Percentiles rank a stretch among this genome's conserved stretches.
Conservation (phyloP, 2,888 invertebrate species). For the Hedychridium roseum region DNA sequence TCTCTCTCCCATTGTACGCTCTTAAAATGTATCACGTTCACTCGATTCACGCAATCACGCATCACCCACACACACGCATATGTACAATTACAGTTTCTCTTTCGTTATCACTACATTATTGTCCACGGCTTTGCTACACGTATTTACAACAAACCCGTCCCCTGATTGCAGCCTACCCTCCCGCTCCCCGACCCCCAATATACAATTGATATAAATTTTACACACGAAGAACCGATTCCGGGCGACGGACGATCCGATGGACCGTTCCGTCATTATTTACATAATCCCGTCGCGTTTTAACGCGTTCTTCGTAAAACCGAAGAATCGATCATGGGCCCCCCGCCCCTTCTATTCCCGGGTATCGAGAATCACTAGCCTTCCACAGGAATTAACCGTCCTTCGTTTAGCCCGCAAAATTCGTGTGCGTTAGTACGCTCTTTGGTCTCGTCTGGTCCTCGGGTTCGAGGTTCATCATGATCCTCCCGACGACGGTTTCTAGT, state of each 20-base stretch:
- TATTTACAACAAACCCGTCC: too few relatives aligned
- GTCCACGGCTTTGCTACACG: conserved; percentile 50
- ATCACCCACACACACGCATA: neutral
- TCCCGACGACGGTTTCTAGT: conserved; percentile 36
- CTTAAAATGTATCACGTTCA: conserved; percentile 23
- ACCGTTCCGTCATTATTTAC: neutral
- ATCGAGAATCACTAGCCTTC: conserved; percentile 55
- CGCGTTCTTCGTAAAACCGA: conserved; percentile 47
- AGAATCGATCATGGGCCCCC: too few relatives aligned
- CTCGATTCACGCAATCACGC: conserved; percentile 17
- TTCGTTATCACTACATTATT: conserved; percentile 48
- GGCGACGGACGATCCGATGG: neutral
- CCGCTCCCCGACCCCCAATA: conserved; percentile 16
- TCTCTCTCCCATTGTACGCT: conserved; percentile 12
- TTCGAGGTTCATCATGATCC: neutral
- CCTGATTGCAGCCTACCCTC: too few relatives aligned
- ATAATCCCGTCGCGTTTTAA: too few relatives aligned
- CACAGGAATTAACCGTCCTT: conserved; percentile 18
- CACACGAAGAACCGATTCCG: conserved; percentile 20
- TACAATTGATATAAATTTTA: conserved; percentile 35
- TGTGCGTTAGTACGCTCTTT: too few relatives aligned
- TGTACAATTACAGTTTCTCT: conserved; percentile 14
- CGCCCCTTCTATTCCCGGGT: too few relatives aligned
- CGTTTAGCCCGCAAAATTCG: too few relatives aligned
- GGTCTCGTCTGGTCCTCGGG: too few relatives aligned